Evolutionary conservation across 2,113 vertebrate species (phyloP).

Genomic region (Channa maculata): DNA sequence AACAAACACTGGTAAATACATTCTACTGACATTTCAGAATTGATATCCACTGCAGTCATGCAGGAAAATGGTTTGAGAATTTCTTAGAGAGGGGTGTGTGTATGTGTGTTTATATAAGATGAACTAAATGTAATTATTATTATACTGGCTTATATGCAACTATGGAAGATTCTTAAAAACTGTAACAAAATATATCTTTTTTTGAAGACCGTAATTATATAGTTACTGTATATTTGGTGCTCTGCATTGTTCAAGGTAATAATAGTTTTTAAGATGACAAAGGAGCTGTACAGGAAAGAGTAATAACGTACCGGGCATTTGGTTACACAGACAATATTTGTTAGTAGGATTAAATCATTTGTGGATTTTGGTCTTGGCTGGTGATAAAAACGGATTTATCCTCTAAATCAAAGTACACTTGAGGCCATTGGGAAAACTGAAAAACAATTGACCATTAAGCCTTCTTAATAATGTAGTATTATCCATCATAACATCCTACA

Average conservation of each 20-base stretch:
- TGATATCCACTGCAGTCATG: constrained; percentile 46
- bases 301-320: background rate
- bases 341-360: background rate
- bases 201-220: no score
- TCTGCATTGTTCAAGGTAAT: background rate
- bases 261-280: constrained; percentile 1
- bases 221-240: no score
- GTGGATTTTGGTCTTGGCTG: background rate
- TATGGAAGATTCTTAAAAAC: no score
- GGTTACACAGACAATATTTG: background rate
- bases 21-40: constrained; percentile 44
- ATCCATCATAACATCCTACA: background rate
- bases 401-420: background rate
- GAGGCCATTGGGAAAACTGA: background rate
- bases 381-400: background rate
- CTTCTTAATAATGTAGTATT: background rate
- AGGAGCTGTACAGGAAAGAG: background rate
- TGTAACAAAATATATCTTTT: no score
- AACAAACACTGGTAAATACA: constrained; percentile 61
- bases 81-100: constrained; percentile 5
- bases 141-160: no score
- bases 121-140: background rate
- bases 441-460: background rate
- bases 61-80: constrained; percentile 8
- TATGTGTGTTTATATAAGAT: background rate